Evolutionary conservation across 2,888 invertebrate species (phyloP), one percentile per base, ranked within the genome.

Genomic region (Melanotus villosus): DNA sequence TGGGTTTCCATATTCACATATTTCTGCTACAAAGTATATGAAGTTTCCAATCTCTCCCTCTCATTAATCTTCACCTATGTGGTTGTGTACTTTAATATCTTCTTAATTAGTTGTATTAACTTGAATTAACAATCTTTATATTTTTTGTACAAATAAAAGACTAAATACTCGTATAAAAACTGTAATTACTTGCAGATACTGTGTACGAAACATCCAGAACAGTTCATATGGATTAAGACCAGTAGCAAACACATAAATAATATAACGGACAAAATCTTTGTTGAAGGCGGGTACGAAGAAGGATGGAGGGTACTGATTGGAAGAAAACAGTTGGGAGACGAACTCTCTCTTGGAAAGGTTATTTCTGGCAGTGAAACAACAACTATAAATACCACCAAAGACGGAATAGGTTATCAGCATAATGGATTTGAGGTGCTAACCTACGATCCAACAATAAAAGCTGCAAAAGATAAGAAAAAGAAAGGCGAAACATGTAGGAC

Each of bases 401-500:
- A 64, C 52, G 60, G 68, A 0, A 52, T 9, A 10, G 63, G 57
- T 14, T 9, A n/a, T 4, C 64, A 64, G n/a, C 68, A 68, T 43
- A 52, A 7, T 2, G n/a, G n/a, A 9, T 69, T 65, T 38, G 59
- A 69, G 23, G 23, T 69, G 18, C 45, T 69, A 16, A n/a, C 23
- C 3, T 69, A 65, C 18, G 65, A 69, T 57, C 63, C 63, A n/a
- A n/a, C n/a, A n/a, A n/a, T n/a, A n/a, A n/a, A 6, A 34, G n/a
- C n/a, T n/a, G n/a, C n/a, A n/a, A n/a, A n/a, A n/a, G n/a, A n/a
- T n/a, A n/a, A n/a, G n/a, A n/a, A n/a, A n/a, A n/a, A n/a, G n/a
- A n/a, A n/a, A n/a, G n/a, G n/a, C n/a, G n/a, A n/a, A n/a, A n/a
- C n/a, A n/a, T n/a, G n/a, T n/a, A n/a, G n/a, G n/a, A n/a, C n/a